Evolutionary conservation across 2,113 vertebrate species (phyloP), one percentile per base, ranked within the genome.

Genomic region (Psilopogon haemacephalus): DNA sequence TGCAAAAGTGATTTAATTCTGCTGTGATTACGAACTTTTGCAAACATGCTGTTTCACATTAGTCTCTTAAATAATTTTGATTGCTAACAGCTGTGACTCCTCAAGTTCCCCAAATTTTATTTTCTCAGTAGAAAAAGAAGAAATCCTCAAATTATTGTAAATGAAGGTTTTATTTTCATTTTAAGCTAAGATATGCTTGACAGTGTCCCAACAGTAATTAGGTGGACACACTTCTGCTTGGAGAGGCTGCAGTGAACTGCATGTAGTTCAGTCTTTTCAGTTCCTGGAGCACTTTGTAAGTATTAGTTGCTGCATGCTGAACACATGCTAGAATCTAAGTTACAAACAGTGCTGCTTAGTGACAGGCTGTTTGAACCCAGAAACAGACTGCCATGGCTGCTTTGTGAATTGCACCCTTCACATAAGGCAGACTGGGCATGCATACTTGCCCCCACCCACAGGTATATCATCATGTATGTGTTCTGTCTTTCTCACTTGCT

Each of bases 401-500:
- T 30, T 86, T 95, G 92, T 93, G 95, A 94, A 95, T 96, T 95
- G 88, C 92, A 81, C 79, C 44, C 60, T 58, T 35, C 7, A 77
- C 35, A 35, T 78, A 13, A 1, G 4, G 11, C 71, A 54, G 65
- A 35, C 32, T 94, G 89, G 68, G 58, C 56, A 15, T 69, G 84
- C 37, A 52, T 72, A n/a, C 24, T 74, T 21, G 78, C 40, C 40
- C 65, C 26, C 26, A 37, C 68, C 15, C 37, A 40, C 37, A 40
- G 9, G 7, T 75, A 50, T 48, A 27, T 33, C 26, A 28, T 6
- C 6, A 50, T 18, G 2, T 64, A 21, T 97, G 93, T 92, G 97
- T 98, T 97, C 96, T 97, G 93, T 97, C 95, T 93, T 96, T 95
- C 89, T 54, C 42, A 58, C 40, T 37, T 2, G 0, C 55, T 84